Evolutionary conservation across 2,888 invertebrate genomes (phyloP).

Genomic region (Andricus curvator): DNA sequence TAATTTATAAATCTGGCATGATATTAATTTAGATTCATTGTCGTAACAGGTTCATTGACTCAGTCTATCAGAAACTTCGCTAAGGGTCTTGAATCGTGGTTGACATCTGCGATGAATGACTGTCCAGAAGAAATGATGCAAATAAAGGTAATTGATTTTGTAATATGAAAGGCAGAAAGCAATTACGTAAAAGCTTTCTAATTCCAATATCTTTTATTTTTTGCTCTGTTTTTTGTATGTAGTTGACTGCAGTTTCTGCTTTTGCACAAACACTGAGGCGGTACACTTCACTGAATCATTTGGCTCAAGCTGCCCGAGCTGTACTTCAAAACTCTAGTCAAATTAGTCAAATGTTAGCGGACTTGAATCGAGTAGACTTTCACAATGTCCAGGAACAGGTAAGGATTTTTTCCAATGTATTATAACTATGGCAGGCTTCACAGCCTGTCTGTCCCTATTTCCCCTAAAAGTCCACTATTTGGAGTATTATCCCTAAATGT

Average conservation of each 20-base stretch:
- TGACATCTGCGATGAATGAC: slow-evolving; percentile 89
- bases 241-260: slow-evolving; percentile 89
- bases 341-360: slow-evolving; percentile 97
- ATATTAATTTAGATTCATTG: not conserved
- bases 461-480: too few species aligned
- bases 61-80: slow-evolving; percentile 96
- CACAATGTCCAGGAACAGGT: slow-evolving; percentile 94
- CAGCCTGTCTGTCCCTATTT: too few species aligned
- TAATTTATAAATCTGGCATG: not conserved
- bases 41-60: slow-evolving; percentile 86
- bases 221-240: slow-evolving; percentile 50
- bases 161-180: not conserved
- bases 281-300: slow-evolving; percentile 97
- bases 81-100: slow-evolving; percentile 94
- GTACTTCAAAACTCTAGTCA: slow-evolving; percentile 97
- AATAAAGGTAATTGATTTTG: slow-evolving; percentile 83
- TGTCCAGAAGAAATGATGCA: slow-evolving; percentile 90
- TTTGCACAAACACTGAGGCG: slow-evolving; percentile 96
- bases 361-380: slow-evolving; percentile 98
- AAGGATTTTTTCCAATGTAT: slow-evolving; percentile 62
- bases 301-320: slow-evolving; percentile 96
- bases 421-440: too few species aligned
- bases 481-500: too few species aligned
- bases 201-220: not conserved
- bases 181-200: not conserved